phyloP scores from a whole-genome alignment of 2,113 vertebrate genomes.

The Forbesichthys agassizii region DNA sequence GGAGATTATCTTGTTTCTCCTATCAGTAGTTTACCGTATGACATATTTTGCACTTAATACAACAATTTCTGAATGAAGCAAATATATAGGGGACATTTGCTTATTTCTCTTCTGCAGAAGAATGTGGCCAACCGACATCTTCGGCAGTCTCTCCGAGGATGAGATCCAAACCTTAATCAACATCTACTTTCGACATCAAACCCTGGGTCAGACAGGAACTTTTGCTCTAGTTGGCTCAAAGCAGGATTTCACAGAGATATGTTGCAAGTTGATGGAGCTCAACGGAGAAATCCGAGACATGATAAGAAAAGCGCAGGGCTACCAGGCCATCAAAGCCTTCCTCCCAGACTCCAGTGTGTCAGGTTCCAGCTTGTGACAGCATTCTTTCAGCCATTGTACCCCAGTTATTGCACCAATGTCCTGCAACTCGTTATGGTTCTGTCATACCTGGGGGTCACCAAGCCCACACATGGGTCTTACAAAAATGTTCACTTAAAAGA shows the following conservation, averaged over 20 bases:
- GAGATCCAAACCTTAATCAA: conserved; percentile 94
- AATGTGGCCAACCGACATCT: conserved; percentile 94
- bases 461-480: too few species aligned
- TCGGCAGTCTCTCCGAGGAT: conserved; percentile 89
- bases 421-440: not conserved
- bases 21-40: not conserved
- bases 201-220: conserved; percentile 92
- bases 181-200: conserved; percentile 97
- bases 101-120: conserved; percentile 74
- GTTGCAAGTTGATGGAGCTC: conserved; percentile 89
- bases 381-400: conserved; percentile 55
- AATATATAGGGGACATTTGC: not conserved
- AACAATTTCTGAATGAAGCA: not conserved
- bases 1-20: not conserved
- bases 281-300: conserved; percentile 93
- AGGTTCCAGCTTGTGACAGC: conserved; percentile 90
- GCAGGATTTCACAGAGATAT: conserved; percentile 92
- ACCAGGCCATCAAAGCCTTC: conserved; percentile 86
- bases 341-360: conserved; percentile 90
- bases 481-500: too few species aligned
- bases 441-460: not conserved
- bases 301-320: conserved; percentile 88
- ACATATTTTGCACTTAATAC: not conserved
- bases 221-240: conserved; percentile 94
- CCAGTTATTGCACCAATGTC: not conserved